phyloP scores from a whole-genome alignment of 2,797 vertebrate genomes.

The Cyprinodon diabolis region DNA sequence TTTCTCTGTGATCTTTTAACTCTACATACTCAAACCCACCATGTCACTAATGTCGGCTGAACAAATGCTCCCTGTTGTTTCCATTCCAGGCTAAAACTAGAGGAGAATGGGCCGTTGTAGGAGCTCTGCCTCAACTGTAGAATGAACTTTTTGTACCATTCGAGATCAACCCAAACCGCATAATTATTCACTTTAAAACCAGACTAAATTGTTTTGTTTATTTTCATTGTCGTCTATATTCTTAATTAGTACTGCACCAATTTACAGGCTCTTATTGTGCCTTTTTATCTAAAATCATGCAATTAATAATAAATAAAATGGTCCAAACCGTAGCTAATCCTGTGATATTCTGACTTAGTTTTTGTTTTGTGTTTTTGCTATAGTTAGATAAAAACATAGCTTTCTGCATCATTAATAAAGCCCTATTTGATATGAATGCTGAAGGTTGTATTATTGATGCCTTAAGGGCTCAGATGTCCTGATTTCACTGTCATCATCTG shows the following conservation, averaged over 20 bases:
- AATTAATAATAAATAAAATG: not conserved
- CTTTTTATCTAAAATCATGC: not conserved
- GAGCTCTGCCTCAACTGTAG: not conserved
- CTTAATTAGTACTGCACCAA: not conserved
- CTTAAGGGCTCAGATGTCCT: constrained; percentile 6
- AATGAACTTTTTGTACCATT: not conserved
- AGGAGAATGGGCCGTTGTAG: not conserved
- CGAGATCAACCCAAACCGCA: not conserved
- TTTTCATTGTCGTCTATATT: not conserved
- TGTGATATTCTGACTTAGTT: not conserved
- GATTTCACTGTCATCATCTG: constrained; percentile 22
- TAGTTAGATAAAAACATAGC: constrained; percentile 3
- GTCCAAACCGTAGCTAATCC: not conserved
- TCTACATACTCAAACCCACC: not conserved
- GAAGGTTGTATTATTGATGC: constrained; percentile 6
- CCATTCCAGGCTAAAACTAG: not conserved
- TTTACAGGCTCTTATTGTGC: not conserved
- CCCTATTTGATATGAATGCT: constrained; percentile 2
- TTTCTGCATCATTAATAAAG: constrained; percentile 11
- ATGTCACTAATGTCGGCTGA: not conserved
- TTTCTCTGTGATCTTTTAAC: not conserved
- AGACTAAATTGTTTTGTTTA: not conserved
- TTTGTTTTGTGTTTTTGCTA: not conserved
- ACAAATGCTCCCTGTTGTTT: not conserved
- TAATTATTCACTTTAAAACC: too few species aligned